phyloP scores from a whole-genome alignment of 2,113 vertebrate genomes.

The Tragelaphus strepsiceros region DNA sequence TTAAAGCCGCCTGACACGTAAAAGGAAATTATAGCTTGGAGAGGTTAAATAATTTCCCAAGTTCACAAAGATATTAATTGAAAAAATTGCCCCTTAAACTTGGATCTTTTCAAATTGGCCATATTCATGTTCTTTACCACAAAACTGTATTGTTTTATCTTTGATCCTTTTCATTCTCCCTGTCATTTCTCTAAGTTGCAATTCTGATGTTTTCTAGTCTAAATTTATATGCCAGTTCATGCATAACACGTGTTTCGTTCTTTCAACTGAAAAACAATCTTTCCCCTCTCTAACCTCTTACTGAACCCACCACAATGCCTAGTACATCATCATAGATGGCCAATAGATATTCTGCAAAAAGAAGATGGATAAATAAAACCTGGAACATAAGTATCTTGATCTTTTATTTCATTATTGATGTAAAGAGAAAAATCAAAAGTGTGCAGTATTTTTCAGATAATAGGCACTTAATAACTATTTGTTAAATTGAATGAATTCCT shows the following conservation, averaged over 20 bases:
- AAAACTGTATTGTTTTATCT: neutral
- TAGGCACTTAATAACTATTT: neutral
- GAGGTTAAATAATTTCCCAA: neutral
- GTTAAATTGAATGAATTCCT: neutral
- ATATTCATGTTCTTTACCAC: neutral
- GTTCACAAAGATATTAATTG: neutral
- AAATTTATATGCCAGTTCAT: neutral
- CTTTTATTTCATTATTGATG: neutral
- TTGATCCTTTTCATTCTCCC: neutral
- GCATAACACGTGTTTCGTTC: neutral
- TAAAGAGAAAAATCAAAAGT: neutral
- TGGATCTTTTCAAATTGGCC: neutral
- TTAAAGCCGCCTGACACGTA: neutral
- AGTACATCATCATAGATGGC: neutral
- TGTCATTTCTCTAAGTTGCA: neutral
- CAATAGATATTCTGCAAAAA: neutral
- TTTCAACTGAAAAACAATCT: neutral
- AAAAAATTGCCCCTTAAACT: neutral
- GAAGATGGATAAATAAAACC: neutral
- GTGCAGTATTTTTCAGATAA: neutral
- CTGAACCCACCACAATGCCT: neutral
- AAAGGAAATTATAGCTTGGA: neutral
- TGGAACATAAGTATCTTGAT: neutral
- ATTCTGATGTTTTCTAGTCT: neutral
- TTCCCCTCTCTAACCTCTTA: neutral